Evolutionary conservation across 2,113 vertebrate species (phyloP).

Genomic region (Mystacornis crossleyi): DNA sequence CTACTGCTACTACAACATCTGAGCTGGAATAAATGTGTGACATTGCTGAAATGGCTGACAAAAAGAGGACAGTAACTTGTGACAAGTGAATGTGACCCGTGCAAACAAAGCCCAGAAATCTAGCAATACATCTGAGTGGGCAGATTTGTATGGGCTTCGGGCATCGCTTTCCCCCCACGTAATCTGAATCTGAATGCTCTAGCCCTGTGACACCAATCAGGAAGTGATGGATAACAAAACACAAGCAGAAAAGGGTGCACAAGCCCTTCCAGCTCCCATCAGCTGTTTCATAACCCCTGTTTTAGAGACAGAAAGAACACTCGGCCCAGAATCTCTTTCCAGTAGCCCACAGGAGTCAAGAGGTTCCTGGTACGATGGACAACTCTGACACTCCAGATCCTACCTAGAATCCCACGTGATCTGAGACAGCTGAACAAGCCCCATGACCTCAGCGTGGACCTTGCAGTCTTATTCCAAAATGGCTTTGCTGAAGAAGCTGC

Average conservation of each 20-base stretch:
- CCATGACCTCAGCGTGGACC: not conserved
- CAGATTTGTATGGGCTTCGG: not conserved
- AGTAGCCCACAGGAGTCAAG: not conserved
- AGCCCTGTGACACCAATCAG: not conserved
- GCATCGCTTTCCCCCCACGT: not conserved
- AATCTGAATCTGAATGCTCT: not conserved
- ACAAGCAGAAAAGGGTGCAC: not conserved
- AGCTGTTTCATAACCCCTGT: not conserved
- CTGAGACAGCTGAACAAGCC: not conserved
- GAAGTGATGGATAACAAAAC: not conserved
- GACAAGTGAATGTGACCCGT: not conserved
- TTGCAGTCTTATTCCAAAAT: not conserved
- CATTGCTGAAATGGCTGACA: not conserved
- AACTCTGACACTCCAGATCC: not conserved
- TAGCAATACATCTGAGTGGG: not conserved
- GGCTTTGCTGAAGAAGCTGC: not conserved
- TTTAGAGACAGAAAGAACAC: not conserved
- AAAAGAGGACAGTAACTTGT: not conserved
- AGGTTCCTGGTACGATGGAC: not conserved
- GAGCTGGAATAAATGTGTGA: not conserved
- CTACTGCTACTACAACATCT: not conserved
- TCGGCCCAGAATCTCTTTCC: not conserved
- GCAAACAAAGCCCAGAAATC: not conserved
- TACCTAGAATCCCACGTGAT: not conserved
- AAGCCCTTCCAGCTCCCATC: not conserved